Conservation (phyloP, 2,797 vertebrate species). For the Gobio occitaniae region DNA sequence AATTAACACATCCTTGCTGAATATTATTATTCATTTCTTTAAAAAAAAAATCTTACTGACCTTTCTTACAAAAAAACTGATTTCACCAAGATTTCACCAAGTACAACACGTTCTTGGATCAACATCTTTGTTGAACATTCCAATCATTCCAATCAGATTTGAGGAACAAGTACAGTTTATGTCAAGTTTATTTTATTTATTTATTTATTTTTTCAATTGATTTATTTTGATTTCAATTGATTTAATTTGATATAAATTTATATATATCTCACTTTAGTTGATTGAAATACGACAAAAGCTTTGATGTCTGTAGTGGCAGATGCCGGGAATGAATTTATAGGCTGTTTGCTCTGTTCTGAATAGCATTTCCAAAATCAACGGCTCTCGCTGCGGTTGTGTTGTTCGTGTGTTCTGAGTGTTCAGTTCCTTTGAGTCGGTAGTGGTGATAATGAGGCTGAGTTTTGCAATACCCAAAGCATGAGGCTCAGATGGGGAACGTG, state of each 20-base stretch:
- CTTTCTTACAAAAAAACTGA: too few species aligned
- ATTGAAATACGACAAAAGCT: neutral
- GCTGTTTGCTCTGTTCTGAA: neutral
- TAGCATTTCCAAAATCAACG: neutral
- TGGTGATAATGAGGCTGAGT: conserved; percentile 50
- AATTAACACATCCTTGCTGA: neutral
- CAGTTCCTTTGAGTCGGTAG: conserved; percentile 5
- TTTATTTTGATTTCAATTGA: too few species aligned
- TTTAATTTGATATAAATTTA: too few species aligned
- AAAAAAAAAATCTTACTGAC: neutral
- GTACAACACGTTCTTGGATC: too few species aligned
- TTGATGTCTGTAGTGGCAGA: neutral
- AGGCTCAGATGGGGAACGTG: conserved; percentile 39
- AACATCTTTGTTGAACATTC: neutral
- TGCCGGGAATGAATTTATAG: neutral
- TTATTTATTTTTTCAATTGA: too few species aligned
- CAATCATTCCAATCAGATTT: neutral
- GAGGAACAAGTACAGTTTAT: neutral
- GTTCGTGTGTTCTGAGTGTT: neutral
- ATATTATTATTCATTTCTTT: neutral
- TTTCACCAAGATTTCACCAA: neutral
- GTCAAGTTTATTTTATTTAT: too few species aligned
- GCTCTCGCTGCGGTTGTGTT: conserved; percentile 14
- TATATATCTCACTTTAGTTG: neutral
- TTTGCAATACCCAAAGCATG: conserved; percentile 39